Base-by-base conservation (phyloP, 2,113 vertebrate species). In the Probosciger aterrimus region DNA sequence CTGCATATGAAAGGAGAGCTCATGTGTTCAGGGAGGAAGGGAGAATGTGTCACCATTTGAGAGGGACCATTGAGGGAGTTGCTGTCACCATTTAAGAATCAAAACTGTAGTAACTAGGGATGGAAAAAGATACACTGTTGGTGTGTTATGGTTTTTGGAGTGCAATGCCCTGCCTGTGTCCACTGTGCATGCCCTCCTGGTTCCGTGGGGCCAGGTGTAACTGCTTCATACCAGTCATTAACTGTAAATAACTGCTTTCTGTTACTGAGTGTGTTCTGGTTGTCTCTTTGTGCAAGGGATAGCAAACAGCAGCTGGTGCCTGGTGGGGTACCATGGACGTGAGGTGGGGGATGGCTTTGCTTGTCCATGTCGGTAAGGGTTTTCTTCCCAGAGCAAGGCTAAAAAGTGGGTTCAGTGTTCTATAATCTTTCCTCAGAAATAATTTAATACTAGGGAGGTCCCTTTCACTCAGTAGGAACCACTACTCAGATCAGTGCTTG, bases 91-190 rank as follows among this genome's bases (percentile, higher is more conserved):
- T 69, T 67, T 59, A 62, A 63, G 22, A 25, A 67, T 46, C n/a
- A 80, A 73, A 76, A n/a, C 6, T 31, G 13, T 25, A 59, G 10
- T 33, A 71, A 53, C 28, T 43, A 63, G 11, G 11, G 10, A 27
- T 4, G 1, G 27, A 62, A 59, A 65, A 87, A 47, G 11, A 28
- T 6, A 2, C 0, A 2, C 18, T 24, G 7, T 9, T 41, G 18
- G 12, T 33, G 3, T 23, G 9, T n/a, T 68, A 24, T 2, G 4
- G 3, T 11, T 62, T 86, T 50, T 7, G 2, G 11, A 12, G 18
- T 3, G 3, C 4, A 10, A 6, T 1, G 2, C 60, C 9, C 9
- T 50, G 37, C 18, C 7, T 0, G 1, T n/a, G 14, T 75, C 35
- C 10, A 2, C 7, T 1, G 0, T 19, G 37, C 20, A 35, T 41